Percentiles rank a stretch among this genome's conserved stretches.
These are phyloP conservation scores for Macrocentrus cingulum DNA, from an alignment of 1,140 invertebrate species.

Conservation along the genomic window DNA sequence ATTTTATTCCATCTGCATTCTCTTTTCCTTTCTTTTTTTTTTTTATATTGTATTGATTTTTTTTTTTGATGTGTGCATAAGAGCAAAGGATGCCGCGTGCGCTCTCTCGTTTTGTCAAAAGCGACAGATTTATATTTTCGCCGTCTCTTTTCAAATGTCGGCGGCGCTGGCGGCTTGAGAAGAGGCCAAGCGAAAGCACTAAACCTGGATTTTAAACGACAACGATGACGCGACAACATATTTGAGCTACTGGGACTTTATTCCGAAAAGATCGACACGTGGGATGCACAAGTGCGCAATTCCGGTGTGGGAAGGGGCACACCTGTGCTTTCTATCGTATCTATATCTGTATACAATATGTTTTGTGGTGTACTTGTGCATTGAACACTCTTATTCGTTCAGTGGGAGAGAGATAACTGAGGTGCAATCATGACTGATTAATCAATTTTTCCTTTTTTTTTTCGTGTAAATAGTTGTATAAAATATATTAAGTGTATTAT, in stretches of 20 bases:
- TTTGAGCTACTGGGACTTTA: neutral
- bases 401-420: neutral
- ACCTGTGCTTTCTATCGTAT: slow-evolving; percentile 18
- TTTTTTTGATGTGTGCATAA: neutral
- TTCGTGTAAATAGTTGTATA: slow-evolving; percentile 22
- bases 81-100: slow-evolving; percentile 14
- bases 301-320: slow-evolving; percentile 28
- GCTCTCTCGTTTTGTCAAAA: slow-evolving; percentile 10
- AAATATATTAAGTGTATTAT: slow-evolving; percentile 18
- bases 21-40: too few relatives aligned
- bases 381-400: neutral
- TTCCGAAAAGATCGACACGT: slow-evolving; percentile 11
- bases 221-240: neutral
- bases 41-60: neutral
- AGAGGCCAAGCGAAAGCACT: slow-evolving; percentile 17
- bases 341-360: neutral
- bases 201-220: slow-evolving; percentile 12
- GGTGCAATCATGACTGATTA: slow-evolving; percentile 27
- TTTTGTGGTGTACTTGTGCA: neutral
- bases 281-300: slow-evolving; percentile 27
- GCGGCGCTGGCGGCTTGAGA: neutral
- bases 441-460: slow-evolving; percentile 10
- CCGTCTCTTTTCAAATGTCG: neutral
- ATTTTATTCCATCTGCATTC: too few relatives aligned
- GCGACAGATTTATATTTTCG: neutral